Conservation (phyloP, 2,797 vertebrate genomes). For the Tauraco hartlaubi region DNA sequence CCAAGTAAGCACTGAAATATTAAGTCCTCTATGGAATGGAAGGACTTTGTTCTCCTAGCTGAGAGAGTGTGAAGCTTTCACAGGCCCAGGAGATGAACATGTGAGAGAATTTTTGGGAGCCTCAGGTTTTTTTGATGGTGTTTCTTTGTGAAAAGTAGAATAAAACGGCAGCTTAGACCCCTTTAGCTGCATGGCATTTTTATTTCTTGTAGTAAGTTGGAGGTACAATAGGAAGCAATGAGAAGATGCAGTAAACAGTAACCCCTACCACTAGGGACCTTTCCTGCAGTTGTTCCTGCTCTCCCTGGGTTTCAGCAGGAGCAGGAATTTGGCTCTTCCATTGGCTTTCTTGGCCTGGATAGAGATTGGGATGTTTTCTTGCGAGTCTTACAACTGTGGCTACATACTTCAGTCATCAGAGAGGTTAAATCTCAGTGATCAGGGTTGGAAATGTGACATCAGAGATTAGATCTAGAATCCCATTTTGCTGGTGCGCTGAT, state of each 20-base stretch:
- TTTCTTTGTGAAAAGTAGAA: not conserved
- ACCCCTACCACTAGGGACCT: not conserved
- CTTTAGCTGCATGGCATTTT: not conserved
- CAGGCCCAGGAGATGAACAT: not conserved
- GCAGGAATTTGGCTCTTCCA: not conserved
- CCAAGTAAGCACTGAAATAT: not conserved
- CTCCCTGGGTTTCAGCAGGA: not conserved
- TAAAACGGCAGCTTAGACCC: not conserved
- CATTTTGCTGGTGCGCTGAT: conserved; percentile 39
- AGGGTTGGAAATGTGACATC: not conserved
- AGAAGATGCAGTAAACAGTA: not conserved
- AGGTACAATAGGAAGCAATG: not conserved
- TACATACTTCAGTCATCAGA: not conserved
- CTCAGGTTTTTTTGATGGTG: not conserved
- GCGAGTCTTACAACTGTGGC: not conserved
- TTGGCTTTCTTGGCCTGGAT: not conserved
- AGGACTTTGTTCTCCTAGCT: not conserved
- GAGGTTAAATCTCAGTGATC: conserved; percentile 15
- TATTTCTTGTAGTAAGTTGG: not conserved
- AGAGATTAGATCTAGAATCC: conserved; percentile 52
- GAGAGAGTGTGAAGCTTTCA: not conserved
- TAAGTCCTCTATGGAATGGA: not conserved
- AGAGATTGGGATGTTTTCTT: not conserved
- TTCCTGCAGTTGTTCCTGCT: not conserved
- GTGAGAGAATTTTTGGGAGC: not conserved